Conservation (phyloP, 2,113 vertebrate species). For the Gila orcuttii region DNA sequence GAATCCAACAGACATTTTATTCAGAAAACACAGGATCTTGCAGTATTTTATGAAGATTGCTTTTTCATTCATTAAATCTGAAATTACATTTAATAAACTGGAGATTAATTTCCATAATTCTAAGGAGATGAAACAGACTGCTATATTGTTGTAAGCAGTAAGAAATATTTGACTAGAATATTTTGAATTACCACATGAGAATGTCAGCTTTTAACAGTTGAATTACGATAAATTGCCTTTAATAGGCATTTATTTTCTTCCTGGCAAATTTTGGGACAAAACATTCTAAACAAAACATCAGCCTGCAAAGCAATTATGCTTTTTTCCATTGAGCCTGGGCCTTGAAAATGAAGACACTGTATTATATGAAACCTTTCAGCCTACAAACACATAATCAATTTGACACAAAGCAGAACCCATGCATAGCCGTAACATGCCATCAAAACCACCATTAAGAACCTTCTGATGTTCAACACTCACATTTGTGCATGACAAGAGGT, state of each 20-base stretch:
- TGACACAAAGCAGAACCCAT: constrained; percentile 15
- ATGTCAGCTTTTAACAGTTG: background rate
- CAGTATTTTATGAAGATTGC: background rate
- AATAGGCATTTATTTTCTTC: constrained; percentile 1
- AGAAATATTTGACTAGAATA: background rate
- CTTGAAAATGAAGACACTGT: constrained; percentile 8
- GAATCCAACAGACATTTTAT: background rate
- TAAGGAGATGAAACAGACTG: background rate
- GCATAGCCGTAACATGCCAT: constrained; percentile 6
- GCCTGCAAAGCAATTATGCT: background rate
- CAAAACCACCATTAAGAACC: constrained; percentile 5
- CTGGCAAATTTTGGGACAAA: background rate
- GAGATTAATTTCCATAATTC: background rate
- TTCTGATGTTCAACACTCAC: background rate
- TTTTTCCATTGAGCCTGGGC: background rate
- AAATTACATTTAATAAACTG: background rate
- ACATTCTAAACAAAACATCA: constrained; percentile 4
- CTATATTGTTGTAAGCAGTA: background rate
- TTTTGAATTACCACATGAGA: background rate
- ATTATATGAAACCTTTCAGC: constrained; percentile 26
- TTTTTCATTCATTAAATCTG: background rate
- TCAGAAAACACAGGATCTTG: background rate
- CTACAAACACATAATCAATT: constrained; percentile 13
- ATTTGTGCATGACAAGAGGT: constrained; percentile 1
- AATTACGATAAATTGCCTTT: background rate